Evolutionary conservation across 2,888 invertebrate species (phyloP).

Genomic region (Melanostoma mellinum): DNA sequence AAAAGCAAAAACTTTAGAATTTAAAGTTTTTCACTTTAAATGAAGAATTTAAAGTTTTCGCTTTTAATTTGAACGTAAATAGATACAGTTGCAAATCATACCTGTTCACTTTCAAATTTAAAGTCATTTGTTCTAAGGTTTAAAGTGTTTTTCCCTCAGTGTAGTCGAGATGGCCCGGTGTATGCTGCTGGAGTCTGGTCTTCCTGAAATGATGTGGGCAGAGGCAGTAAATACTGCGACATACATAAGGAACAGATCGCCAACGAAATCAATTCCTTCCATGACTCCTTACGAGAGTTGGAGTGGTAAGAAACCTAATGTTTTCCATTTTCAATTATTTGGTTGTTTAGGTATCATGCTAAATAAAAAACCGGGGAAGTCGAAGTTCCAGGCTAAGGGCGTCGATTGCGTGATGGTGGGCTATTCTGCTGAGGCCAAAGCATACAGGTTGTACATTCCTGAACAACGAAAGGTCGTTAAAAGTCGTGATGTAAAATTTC

Average conservation of each 20-base stretch:
- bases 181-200: constrained; percentile 72
- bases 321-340: constrained; percentile 13
- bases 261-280: constrained; percentile 25
- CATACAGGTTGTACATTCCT: constrained; percentile 17
- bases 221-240: constrained; percentile 33
- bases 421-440: constrained; percentile 17
- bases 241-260: constrained; percentile 36
- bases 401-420: constrained; percentile 14
- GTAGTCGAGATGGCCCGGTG: no score
- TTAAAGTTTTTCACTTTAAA: no score
- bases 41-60: no score
- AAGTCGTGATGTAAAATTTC: constrained; percentile 19
- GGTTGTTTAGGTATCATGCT: constrained; percentile 29
- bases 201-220: constrained; percentile 72
- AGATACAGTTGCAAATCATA: no score
- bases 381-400: constrained; percentile 14
- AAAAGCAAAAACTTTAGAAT: no score
- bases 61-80: no score
- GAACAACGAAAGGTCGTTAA: constrained; percentile 13
- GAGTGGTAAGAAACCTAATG: constrained; percentile 40
- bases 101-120: no score
- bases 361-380: constrained; percentile 8
- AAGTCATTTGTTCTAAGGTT: no score
- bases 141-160: no score
- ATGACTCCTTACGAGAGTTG: constrained; percentile 62